A percentile compares a stretch with the other conserved stretches of the same genome.
These are phyloP conservation scores for Gerris buenoi DNA, from an alignment of 1,140 invertebrate species.

Conservation along the genomic window DNA sequence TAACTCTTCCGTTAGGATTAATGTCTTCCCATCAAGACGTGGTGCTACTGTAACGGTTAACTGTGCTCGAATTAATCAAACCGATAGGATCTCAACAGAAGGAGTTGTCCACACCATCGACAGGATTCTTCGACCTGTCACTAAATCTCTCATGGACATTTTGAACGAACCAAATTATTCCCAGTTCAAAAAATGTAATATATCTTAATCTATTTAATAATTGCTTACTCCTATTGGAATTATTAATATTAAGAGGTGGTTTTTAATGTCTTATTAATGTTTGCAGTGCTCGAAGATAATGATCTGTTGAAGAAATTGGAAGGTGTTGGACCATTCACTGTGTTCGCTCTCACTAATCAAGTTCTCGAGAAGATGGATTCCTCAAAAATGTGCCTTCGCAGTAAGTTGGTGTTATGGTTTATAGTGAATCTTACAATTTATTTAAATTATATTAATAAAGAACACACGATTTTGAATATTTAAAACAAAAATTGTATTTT, in stretches of 20 bases:
- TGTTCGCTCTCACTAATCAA: slow-evolving; percentile 37
- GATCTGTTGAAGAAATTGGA: slow-evolving; percentile 29
- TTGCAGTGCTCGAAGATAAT: slow-evolving; percentile 30
- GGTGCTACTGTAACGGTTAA: slow-evolving; percentile 29
- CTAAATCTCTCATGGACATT: slow-evolving; percentile 32
- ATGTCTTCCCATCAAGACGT: slow-evolving; percentile 31
- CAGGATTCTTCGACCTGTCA: slow-evolving; percentile 33
- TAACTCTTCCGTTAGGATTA: slow-evolving; percentile 33
- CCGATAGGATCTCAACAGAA: slow-evolving; percentile 34
- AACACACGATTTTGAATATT: too few species aligned
- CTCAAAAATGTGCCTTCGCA: slow-evolving; percentile 15
- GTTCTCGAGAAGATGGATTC: slow-evolving; percentile 33
- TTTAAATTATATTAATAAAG: too few species aligned
- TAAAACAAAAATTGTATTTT: too few species aligned
- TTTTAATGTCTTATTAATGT: too few species aligned
- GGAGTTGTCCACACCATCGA: slow-evolving; percentile 37
- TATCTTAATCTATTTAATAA: too few species aligned
- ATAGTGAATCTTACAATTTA: too few species aligned
- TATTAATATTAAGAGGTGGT: too few species aligned
- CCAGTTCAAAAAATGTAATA: slow-evolving; percentile 35
- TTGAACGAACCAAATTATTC: slow-evolving; percentile 33
- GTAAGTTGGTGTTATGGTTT: too few species aligned
- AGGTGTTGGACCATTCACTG: slow-evolving; percentile 33
- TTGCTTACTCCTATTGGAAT: too few species aligned
- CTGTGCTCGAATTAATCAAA: slow-evolving; percentile 27